Percentiles rank a stretch among this genome's conserved stretches.
Evolutionary conservation across 2,797 vertebrate species (phyloP).

Genomic region (Epinephelus coioides): DNA sequence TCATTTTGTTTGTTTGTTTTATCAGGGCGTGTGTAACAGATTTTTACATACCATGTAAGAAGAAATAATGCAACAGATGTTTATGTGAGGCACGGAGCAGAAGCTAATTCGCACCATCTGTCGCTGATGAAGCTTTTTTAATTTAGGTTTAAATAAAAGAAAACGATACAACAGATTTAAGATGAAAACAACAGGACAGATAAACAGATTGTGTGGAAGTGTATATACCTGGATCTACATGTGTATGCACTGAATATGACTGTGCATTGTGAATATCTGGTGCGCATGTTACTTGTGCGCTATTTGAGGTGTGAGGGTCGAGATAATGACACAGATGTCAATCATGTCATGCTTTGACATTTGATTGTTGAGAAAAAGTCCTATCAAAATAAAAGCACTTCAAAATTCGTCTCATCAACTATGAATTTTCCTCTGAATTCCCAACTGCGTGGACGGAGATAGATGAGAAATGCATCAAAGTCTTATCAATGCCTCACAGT

Average conservation of each 20-base stretch:
- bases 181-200: background rate
- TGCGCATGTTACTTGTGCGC: too few relatives aligned
- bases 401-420: background rate
- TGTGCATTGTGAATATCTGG: too few relatives aligned
- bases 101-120: constrained; percentile 1
- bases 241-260: too few relatives aligned
- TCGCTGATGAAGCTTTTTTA: background rate
- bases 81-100: background rate
- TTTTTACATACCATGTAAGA: background rate
- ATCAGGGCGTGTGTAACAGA: background rate
- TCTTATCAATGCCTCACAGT: constrained; percentile 3
- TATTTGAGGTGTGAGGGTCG: too few relatives aligned
- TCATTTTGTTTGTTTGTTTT: too few relatives aligned
- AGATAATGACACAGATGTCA: background rate
- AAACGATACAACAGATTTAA: background rate
- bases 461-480: constrained; percentile 26
- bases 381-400: background rate
- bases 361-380: background rate
- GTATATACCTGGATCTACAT: too few relatives aligned
- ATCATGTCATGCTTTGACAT: background rate
- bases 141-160: background rate
- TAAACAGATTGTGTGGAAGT: background rate
- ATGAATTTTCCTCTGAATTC: background rate
- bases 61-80: background rate
- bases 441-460: background rate